These are phyloP conservation scores for Triplophysa rosa DNA, from an alignment of 2,113 vertebrate genomes.

Conservation along the genomic window DNA sequence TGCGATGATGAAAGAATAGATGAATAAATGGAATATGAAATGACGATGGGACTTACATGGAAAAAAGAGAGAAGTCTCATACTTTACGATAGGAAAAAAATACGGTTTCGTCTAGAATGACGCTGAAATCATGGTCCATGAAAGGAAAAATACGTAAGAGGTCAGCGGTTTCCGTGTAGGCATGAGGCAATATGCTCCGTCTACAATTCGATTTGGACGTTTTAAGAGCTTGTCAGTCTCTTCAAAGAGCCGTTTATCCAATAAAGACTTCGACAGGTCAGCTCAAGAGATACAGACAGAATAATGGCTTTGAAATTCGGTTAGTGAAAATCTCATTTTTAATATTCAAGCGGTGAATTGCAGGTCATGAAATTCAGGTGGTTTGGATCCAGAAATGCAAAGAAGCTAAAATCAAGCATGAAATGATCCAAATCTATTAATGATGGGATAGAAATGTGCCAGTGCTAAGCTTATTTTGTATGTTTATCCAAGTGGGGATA, in stretches of 20 bases:
- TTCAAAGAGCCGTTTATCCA: background rate
- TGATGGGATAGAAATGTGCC: no score
- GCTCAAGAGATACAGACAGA: background rate
- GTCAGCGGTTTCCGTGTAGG: background rate
- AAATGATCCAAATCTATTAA: no score
- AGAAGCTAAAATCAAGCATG: no score
- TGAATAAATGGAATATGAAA: background rate
- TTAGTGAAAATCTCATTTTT: background rate
- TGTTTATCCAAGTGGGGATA: no score
- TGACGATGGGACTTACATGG: no score
- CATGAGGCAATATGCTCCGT: background rate
- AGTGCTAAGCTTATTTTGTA: no score
- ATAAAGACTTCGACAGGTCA: slow-evolving; percentile 1
- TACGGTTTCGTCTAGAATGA: background rate
- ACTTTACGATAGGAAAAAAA: background rate
- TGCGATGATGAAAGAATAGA: background rate
- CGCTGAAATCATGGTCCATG: background rate
- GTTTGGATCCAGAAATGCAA: no score
- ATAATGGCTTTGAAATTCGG: background rate
- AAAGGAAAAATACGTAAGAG: background rate
- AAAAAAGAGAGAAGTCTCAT: no score
- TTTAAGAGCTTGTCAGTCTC: slow-evolving; percentile 7
- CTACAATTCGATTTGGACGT: slow-evolving; percentile 4
- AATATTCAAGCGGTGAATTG: background rate
- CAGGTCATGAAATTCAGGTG: background rate